These are phyloP conservation scores for Yasuhikotakia modesta DNA, from an alignment of 2,797 vertebrate genomes.

Conservation along the genomic window DNA sequence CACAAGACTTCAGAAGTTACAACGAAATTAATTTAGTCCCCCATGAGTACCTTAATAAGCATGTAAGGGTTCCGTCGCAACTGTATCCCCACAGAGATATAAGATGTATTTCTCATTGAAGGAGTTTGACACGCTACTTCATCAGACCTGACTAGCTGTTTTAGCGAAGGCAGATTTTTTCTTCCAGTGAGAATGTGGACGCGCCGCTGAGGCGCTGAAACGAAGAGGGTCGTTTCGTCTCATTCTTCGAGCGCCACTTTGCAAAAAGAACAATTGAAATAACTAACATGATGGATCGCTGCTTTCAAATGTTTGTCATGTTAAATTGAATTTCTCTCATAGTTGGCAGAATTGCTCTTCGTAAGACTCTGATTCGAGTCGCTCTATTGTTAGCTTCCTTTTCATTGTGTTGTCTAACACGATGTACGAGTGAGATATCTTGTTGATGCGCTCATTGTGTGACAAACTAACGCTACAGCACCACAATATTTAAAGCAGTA, in stretches of 20 bases:
- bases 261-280: conserved; percentile 52
- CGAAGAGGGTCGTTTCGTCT: conserved; percentile 41
- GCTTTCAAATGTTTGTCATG: conserved; percentile 59
- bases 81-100: conserved; percentile 37
- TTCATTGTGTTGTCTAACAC: conserved; percentile 47
- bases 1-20: conserved; percentile 5
- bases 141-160: conserved; percentile 41
- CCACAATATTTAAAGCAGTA: conserved; percentile 5
- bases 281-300: conserved; percentile 61
- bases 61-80: conserved; percentile 16
- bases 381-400: conserved; percentile 56
- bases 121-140: conserved; percentile 51
- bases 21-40: conserved; percentile 24
- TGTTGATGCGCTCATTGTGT: conserved; percentile 29
- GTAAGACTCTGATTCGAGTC: conserved; percentile 33
- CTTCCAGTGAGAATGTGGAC: conserved; percentile 39
- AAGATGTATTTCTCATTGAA: conserved; percentile 50
- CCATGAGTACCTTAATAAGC: conserved; percentile 6
- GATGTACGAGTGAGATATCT: conserved; percentile 35
- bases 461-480: conserved; percentile 28
- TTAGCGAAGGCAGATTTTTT: conserved; percentile 45
- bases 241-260: conserved; percentile 50
- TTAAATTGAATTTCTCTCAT: conserved; percentile 61
- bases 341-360: conserved; percentile 53
- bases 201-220: conserved; percentile 47